A percentile compares a stretch with the other conserved stretches of the same genome.
These are phyloP conservation scores for Euplexia lucipara DNA, from an alignment of 2,888 invertebrate genomes.

Conservation along the genomic window DNA sequence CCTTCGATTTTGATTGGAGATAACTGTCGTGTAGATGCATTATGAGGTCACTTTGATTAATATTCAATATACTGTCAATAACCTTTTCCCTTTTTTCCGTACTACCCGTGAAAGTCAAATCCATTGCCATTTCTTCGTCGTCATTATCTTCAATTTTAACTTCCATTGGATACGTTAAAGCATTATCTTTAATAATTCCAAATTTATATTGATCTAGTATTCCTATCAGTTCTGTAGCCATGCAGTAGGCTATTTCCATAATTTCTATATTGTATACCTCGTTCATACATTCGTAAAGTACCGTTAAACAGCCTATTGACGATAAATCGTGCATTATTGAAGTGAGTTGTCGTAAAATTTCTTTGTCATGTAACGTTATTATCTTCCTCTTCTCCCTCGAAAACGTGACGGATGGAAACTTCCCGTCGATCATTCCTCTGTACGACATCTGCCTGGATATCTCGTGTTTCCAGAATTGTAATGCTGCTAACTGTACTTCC, in stretches of 20 bases:
- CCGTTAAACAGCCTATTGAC: constrained; percentile 92
- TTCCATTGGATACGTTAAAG: constrained; percentile 27
- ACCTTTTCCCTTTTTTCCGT: constrained; percentile 68
- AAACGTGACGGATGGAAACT: constrained; percentile 93
- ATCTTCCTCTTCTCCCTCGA: constrained; percentile 94
- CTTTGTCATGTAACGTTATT: constrained; percentile 91
- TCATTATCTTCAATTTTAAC: constrained; percentile 10
- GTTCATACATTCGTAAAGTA: constrained; percentile 91
- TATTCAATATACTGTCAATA: constrained; percentile 91
- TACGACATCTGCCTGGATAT: constrained; percentile 87
- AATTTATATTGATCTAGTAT: constrained; percentile 89
- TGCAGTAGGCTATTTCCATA: constrained; percentile 89
- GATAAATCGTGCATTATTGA: constrained; percentile 92
- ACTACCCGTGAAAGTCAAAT: constrained; percentile 28
- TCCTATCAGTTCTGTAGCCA: constrained; percentile 85
- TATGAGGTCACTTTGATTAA: constrained; percentile 89
- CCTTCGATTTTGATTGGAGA: constrained; percentile 28
- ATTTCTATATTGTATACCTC: constrained; percentile 93
- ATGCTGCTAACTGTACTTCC: constrained; percentile 93
- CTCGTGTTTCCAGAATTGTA: constrained; percentile 92
- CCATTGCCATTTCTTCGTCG: constrained; percentile 42
- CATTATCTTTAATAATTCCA: constrained; percentile 40
- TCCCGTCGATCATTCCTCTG: constrained; percentile 93
- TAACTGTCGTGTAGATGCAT: constrained; percentile 86
- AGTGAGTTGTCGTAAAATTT: constrained; percentile 91